Base-by-base conservation (phyloP, 2,113 vertebrate genomes). In the Podilymbus podiceps region DNA sequence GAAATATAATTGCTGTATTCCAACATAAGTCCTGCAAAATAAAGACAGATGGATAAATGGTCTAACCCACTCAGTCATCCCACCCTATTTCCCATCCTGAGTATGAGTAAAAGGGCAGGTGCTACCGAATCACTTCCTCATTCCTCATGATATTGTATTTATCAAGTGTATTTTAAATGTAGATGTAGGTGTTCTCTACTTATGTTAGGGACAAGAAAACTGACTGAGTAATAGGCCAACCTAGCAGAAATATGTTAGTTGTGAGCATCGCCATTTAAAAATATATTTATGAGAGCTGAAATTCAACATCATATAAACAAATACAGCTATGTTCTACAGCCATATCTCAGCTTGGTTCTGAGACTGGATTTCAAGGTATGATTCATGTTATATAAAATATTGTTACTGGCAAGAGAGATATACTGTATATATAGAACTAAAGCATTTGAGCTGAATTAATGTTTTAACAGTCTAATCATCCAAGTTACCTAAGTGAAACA, bases 41-140 rank as follows among this genome's bases (percentile, higher is more conserved):
- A 88, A 85, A 91, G 93, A 95, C 95, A 94, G 93, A 95, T 96
- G 96, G 90, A 25, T 83, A 83, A 80, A 66, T 55, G 25, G 47
- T 56, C 38, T 63, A 63, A 86, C 88, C 88, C 88, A 95, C 92
- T 95, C 93, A 94, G 79, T 67, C 92, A 92, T 88, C 92, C 85
- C 47, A 94, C 85, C 75, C 8, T 83, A 33, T 90, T 82, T 95
- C 72, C 75, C 19, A 38, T 86, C 73, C 47, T 88, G 38, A 83
- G 55, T 47, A 80, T 80, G 80, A 96, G 46, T 84, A 94, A 95
- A 92, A 94, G 82, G 82, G 30, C 71, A 86, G 92, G 30, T 60
- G 50, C 55, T 75, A 35, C 38, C 47, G 1, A 86, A 86, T 94
- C 85, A 82, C 22, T 93, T 94, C 82, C 85, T 95, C 15, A 38